Evolutionary conservation across 2,113 vertebrate genomes (phyloP), one percentile per base, ranked within the genome.

Genomic region (Solenodon paradoxus): DNA sequence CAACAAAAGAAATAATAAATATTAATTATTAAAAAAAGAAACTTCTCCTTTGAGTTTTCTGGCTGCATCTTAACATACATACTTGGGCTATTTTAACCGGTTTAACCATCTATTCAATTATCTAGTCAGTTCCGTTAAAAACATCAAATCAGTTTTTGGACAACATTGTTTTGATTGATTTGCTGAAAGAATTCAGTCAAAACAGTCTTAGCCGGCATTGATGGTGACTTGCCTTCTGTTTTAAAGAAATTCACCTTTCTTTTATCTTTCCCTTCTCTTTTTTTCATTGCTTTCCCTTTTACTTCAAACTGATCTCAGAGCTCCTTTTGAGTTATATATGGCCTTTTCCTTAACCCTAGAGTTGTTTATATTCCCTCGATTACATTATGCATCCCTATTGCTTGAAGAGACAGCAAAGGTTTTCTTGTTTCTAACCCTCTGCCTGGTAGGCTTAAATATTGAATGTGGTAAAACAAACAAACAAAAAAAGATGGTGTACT

Each of bases 101-200:
- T 35, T 92, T 61, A 53, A 59, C 68, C 61, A 66, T 61, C 90
- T 84, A 83, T 88, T 96, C 91, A 94, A 93, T 95, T 95, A 96
- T 63, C 88, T 95, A 47, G 35, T 88, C 79, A 72, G 42, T 88
- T 92, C 47, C 26, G 66, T 95, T 38, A 85, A 82, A 95, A 85
- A 72, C 80, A 75, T 94, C 78, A 68, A 85, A 42, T 49, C 19
- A 13, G 32, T 63, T 59, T 57, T 81, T 61, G 2, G 30, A 53
- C 51, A 90, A 77, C 71, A 92, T 72, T 87, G 84, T 40, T 94
- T 80, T 35, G 88, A 94, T 96, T 28, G 28, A 82, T 95, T 90
- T 90, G 80, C 92, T 90, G 66, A 95, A 90, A 94, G 61, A 84
- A 85, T 77, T 83, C 71, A 77, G 35, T 83, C 59, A 11, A 38